Evolutionary conservation across 2,797 vertebrate genomes (phyloP).

Genomic region (Molossus alvarezi): DNA sequence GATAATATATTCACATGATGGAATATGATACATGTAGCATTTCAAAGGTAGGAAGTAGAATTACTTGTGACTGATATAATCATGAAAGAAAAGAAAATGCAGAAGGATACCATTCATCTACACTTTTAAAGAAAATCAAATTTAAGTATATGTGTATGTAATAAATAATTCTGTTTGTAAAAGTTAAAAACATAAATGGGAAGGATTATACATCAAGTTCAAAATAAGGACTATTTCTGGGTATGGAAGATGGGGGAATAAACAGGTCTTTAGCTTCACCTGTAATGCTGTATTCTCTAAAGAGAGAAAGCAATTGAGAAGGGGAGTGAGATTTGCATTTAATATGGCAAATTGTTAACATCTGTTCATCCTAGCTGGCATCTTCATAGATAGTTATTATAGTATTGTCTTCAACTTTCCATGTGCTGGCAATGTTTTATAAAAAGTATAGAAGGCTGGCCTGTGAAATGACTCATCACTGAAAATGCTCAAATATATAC

Average conservation of each 20-base stretch:
- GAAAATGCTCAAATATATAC: not conserved
- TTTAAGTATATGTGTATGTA: not conserved
- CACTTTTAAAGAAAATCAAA: conserved; percentile 10
- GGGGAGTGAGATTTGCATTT: not conserved
- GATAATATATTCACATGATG: not conserved
- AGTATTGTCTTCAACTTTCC: not conserved
- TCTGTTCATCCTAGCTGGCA: not conserved
- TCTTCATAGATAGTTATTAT: not conserved
- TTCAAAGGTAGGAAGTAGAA: conserved; percentile 15
- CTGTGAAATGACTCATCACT: not conserved
- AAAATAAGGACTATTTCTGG: not conserved
- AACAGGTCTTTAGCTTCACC: not conserved
- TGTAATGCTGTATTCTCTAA: not conserved
- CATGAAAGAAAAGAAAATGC: not conserved
- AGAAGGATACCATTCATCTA: not conserved
- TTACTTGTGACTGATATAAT: conserved; percentile 18
- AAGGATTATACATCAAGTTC: not conserved
- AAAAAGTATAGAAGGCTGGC: not conserved
- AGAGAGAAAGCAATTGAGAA: not conserved
- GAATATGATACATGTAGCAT: not conserved
- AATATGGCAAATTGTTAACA: not conserved
- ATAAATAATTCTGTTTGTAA: not conserved
- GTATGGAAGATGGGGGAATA: not conserved
- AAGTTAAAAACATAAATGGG: not conserved
- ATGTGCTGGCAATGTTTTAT: not conserved